Conservation (phyloP, 2,888 invertebrate species). For the Heteropelma amictum region DNA sequence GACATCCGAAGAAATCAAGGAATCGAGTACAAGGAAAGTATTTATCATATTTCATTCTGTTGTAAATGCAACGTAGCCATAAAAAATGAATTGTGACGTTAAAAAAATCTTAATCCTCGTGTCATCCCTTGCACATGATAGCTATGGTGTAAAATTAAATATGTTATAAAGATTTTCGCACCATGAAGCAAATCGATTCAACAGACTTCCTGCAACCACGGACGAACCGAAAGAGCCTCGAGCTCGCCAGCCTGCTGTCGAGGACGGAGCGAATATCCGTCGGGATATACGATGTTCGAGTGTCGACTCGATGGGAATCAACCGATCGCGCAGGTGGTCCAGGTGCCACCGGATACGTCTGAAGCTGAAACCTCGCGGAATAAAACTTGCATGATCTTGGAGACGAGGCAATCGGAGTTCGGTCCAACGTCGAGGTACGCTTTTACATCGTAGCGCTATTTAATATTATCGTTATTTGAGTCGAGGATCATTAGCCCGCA, state of each 20-base stretch:
- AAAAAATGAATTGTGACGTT: no score
- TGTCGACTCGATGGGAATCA: conserved; percentile 64
- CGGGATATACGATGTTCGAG: conserved; percentile 64
- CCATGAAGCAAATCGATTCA: conserved; percentile 53
- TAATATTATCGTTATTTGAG: no score
- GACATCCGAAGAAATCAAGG: conserved; percentile 21
- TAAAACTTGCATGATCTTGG: conserved; percentile 54
- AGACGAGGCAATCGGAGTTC: conserved; percentile 54
- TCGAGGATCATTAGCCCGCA: no score
- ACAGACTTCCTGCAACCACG: conserved; percentile 49
- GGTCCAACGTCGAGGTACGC: conserved; percentile 62
- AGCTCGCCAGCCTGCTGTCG: conserved; percentile 53
- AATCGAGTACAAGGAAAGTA: conserved; percentile 50
- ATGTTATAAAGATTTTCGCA: conserved; percentile 32
- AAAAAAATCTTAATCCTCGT: not conserved
- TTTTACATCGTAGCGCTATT: not conserved
- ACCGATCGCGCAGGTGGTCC: conserved; percentile 65
- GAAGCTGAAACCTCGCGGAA: conserved; percentile 16
- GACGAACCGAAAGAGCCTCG: conserved; percentile 32
- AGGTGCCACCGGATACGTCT: conserved; percentile 56
- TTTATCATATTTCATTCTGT: conserved; percentile 14
- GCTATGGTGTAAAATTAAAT: no score
- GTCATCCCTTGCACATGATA: conserved; percentile 2
- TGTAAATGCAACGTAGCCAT: no score
- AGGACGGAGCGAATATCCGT: conserved; percentile 55